These are phyloP conservation scores for Drosophila funebris DNA, from an alignment of 1,140 invertebrate genomes.

Conservation along the genomic window DNA sequence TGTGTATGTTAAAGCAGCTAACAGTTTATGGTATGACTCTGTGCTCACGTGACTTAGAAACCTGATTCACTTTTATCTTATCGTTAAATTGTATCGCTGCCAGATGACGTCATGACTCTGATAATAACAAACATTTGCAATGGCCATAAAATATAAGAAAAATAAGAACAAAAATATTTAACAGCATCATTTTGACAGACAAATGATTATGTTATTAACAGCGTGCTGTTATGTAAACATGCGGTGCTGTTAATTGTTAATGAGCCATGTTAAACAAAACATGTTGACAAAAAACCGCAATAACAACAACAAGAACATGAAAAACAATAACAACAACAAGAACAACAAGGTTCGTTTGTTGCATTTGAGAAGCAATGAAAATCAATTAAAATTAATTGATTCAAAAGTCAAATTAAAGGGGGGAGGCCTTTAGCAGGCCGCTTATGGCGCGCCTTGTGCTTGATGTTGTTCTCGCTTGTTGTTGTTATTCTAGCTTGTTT, in stretches of 20 bases:
- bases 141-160: not conserved
- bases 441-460: constrained; percentile 17
- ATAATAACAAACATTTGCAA: constrained; percentile 1
- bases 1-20: not conserved
- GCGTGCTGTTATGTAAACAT: constrained; percentile 20
- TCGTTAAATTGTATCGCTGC: not conserved
- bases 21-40: not conserved
- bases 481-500: constrained; percentile 15
- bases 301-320: constrained; percentile 10
- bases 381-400: constrained; percentile 82
- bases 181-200: constrained; percentile 21
- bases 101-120: not conserved
- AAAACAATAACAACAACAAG: constrained; percentile 5
- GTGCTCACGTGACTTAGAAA: not conserved
- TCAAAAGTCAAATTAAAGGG: constrained; percentile 72
- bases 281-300: constrained; percentile 27
- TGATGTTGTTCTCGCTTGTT: constrained; percentile 14
- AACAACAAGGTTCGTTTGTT: constrained; percentile 44
- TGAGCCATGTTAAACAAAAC: constrained; percentile 14
- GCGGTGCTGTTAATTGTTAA: constrained; percentile 33
- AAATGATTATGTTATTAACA: constrained; percentile 29
- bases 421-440: constrained; percentile 25
- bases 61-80: constrained; percentile 13
- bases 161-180: constrained; percentile 6
- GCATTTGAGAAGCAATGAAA: constrained; percentile 75